Evolutionary conservation across 2,113 vertebrate genomes (phyloP).

Genomic region (Nyctereutes procyonoides): DNA sequence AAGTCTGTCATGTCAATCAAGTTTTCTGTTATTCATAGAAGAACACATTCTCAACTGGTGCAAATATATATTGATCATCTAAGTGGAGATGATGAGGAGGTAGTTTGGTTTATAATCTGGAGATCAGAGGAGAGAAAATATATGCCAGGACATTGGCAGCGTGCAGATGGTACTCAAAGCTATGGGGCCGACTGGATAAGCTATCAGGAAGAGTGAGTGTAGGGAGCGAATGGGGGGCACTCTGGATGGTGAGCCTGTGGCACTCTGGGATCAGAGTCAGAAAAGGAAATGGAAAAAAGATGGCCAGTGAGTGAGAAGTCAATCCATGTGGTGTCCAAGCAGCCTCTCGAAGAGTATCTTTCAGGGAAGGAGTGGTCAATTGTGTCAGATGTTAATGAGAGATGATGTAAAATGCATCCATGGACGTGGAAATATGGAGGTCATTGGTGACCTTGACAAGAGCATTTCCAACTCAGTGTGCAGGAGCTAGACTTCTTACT

Average conservation of each 20-base stretch:
- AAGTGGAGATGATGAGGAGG: not conserved
- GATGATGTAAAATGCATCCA: not conserved
- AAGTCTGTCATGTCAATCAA: not conserved
- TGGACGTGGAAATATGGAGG: not conserved
- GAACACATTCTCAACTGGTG: not conserved
- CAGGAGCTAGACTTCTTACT: not conserved
- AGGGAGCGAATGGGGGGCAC: not conserved
- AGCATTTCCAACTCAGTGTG: not conserved
- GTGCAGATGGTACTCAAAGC: not conserved
- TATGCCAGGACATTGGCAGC: not conserved
- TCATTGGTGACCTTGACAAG: not conserved
- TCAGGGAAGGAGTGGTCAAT: not conserved
- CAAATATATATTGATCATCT: not conserved
- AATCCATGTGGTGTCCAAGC: not conserved
- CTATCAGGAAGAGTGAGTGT: not conserved
- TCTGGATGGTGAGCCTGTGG: not conserved
- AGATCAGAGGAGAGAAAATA: not conserved
- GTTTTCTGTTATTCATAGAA: not conserved
- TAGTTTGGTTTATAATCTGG: constrained; percentile 10
- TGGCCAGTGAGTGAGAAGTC: not conserved
- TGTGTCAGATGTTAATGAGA: not conserved
- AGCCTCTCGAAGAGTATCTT: not conserved
- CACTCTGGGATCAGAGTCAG: not conserved
- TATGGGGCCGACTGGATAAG: not conserved
- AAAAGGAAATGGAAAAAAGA: not conserved